phyloP scores from a whole-genome alignment of 2,888 invertebrate genomes.

The Clitarchus hookeri region DNA sequence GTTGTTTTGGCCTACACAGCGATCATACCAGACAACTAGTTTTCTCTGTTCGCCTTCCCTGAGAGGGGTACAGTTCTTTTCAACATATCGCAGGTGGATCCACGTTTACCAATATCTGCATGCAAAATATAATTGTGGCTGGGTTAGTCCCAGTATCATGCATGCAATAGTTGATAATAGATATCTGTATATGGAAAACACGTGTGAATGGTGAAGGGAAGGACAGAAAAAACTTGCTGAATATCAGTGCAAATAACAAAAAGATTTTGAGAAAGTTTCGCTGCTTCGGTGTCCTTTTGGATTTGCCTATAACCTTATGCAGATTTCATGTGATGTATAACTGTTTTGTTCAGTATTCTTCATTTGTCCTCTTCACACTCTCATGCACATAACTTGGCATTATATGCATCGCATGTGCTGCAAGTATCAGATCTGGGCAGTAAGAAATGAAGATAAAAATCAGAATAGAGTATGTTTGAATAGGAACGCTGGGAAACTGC shows the following conservation, averaged over 20 bases:
- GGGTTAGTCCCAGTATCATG: not conserved
- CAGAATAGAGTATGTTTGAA: constrained; percentile 11
- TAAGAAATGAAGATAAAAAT: too few relatives aligned
- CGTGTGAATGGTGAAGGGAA: too few relatives aligned
- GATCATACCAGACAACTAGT: constrained; percentile 16
- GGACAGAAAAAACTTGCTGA: constrained; percentile 30
- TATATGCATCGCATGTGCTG: too few relatives aligned
- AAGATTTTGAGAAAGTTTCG: not conserved
- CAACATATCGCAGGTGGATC: not conserved
- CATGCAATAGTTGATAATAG: constrained; percentile 24
- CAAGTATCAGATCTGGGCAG: constrained; percentile 23
- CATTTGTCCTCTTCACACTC: not conserved
- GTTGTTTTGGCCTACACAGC: constrained; percentile 30
- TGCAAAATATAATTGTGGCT: constrained; percentile 21
- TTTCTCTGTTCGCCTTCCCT: constrained; percentile 10
- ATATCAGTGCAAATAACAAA: constrained; percentile 28
- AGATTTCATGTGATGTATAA: not conserved
- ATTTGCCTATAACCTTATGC: not conserved
- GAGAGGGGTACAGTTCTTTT: not conserved
- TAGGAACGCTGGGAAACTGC: not conserved
- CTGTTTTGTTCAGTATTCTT: not conserved
- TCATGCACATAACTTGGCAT: not conserved
- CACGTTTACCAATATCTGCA: constrained; percentile 28
- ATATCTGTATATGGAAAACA: not conserved
- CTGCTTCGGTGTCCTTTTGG: not conserved